Conservation (phyloP, 2,888 invertebrate species). For the Phytoseiulus persimilis region DNA sequence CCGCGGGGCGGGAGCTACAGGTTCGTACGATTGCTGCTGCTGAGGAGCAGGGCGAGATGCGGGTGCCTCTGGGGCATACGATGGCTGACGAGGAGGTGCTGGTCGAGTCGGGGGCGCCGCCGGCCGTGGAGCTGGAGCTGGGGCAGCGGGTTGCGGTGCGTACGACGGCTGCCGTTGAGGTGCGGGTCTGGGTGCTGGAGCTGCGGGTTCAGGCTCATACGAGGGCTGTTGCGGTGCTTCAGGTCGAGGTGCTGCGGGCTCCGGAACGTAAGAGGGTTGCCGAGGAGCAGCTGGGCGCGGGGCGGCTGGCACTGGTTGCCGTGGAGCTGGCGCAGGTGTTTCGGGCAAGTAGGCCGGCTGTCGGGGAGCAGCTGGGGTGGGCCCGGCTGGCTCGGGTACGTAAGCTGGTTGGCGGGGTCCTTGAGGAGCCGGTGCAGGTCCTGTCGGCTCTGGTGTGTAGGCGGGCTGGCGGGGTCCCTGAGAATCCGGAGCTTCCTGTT, state of each 20-base stretch:
- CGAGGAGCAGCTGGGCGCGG: neutral
- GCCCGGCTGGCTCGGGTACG: neutral
- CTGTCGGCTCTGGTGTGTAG: neutral
- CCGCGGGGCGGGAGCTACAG: neutral
- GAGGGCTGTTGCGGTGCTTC: neutral
- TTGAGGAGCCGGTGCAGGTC: neutral
- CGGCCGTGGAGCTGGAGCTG: neutral
- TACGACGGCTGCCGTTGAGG: neutral
- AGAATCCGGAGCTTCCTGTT: neutral
- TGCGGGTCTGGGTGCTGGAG: neutral
- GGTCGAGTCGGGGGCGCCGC: neutral
- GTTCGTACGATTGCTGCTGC: neutral
- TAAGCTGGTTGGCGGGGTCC: conserved; percentile 11
- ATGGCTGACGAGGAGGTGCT: neutral
- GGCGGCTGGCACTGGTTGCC: neutral
- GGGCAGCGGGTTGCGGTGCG: neutral
- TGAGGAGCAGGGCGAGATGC: neutral
- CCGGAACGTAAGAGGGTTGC: conserved; percentile 19
- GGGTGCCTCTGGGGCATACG: conserved; percentile 6
- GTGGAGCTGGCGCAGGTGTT: neutral
- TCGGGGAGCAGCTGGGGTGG: neutral
- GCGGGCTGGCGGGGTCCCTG: neutral
- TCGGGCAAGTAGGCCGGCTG: neutral
- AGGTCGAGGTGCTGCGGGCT: neutral
- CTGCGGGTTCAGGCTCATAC: neutral